Evolutionary conservation across 2,888 invertebrate species (phyloP).

Genomic region (Euplexia lucipara): DNA sequence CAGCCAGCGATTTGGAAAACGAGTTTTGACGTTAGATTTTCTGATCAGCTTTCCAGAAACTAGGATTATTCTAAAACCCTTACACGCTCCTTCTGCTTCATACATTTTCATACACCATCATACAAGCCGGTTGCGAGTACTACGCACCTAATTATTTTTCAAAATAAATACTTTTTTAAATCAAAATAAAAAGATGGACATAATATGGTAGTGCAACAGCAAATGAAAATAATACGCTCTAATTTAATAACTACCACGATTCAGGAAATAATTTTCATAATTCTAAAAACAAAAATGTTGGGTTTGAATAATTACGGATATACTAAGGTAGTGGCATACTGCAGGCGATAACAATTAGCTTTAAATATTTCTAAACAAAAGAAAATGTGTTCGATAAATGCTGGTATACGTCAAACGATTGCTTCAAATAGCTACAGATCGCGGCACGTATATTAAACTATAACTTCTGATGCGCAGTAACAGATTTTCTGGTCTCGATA

Average conservation of each 20-base stretch:
- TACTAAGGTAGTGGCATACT: conserved; percentile 30
- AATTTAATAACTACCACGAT: not conserved
- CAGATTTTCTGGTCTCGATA: no score
- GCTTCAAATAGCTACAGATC: no score
- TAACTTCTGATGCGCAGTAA: no score
- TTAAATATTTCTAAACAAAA: not conserved
- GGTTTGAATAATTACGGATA: not conserved
- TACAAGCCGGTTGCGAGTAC: conserved; percentile 32
- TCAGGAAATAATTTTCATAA: not conserved
- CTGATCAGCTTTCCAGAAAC: conserved; percentile 5
- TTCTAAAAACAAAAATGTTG: not conserved
- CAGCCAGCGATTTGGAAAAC: no score
- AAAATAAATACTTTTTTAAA: conserved; percentile 8
- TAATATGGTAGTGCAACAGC: conserved; percentile 55
- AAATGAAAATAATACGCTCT: conserved; percentile 41
- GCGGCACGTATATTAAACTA: no score
- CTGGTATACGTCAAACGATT: not conserved
- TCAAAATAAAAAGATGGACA: conserved; percentile 42
- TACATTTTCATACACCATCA: conserved; percentile 1
- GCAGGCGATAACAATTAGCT: conserved; percentile 42
- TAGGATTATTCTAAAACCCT: not conserved
- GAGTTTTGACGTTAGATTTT: not conserved
- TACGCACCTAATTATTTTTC: conserved; percentile 38
- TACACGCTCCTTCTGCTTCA: not conserved
- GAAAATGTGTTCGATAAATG: not conserved